Percentiles rank a stretch among this genome's conserved stretches.
These are phyloP conservation scores for Cichladusa arquata DNA, from an alignment of 2,113 vertebrate genomes.

Conservation along the genomic window DNA sequence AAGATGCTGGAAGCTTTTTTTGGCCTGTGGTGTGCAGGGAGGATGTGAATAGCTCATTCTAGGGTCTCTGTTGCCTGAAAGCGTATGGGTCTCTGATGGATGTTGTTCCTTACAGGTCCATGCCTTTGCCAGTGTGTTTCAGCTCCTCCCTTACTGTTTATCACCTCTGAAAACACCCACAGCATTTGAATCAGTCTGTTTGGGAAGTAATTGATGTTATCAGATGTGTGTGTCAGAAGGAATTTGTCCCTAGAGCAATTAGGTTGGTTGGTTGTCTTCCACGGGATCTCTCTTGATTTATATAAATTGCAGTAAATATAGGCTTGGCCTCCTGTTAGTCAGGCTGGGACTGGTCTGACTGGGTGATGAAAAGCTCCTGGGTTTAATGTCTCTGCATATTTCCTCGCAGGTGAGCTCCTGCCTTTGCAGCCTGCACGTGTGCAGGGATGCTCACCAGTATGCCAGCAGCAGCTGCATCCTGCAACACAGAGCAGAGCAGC, in stretches of 20 bases:
- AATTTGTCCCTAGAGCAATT: constrained; percentile 54
- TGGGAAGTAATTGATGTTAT: constrained; percentile 52
- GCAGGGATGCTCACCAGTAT: rapidly evolving
- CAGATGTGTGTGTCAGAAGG: constrained; percentile 40
- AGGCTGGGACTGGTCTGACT: background rate
- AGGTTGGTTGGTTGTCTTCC: constrained; percentile 27
- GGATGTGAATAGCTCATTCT: background rate
- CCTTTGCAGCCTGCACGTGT: background rate
- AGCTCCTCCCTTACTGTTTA: constrained; percentile 34
- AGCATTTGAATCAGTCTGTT: constrained; percentile 33
- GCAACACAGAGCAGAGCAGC: background rate
- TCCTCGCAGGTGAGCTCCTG: background rate
- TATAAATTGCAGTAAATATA: constrained; percentile 60
- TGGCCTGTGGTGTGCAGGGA: background rate
- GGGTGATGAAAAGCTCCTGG: background rate
- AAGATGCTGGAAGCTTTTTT: background rate
- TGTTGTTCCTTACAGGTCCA: background rate
- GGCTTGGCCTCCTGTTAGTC: constrained; percentile 49
- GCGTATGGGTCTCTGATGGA: rapidly evolving
- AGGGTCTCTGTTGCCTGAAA: background rate
- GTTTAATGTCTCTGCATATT: background rate
- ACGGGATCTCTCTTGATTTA: constrained; percentile 37
- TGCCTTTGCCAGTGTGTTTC: background rate
- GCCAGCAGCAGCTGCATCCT: rapidly evolving
- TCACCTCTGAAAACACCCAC: constrained; percentile 26